Conservation (phyloP, 2,888 invertebrate species). For the Choristoneura rosaceana region DNA sequence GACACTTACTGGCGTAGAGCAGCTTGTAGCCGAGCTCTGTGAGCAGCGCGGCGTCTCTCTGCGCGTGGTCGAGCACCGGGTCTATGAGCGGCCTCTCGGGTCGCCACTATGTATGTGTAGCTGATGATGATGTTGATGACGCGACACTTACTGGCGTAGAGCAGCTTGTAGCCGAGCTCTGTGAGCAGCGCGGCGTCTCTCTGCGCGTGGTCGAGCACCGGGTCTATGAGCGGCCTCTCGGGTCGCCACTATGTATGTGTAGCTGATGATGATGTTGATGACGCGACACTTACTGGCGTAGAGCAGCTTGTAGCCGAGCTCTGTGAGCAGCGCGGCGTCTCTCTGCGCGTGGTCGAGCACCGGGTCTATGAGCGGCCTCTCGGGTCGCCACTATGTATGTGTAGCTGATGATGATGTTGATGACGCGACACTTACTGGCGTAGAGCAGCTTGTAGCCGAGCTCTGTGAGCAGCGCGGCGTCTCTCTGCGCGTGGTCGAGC, state of each 20-base stretch:
- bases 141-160: constrained; percentile 91
- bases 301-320: constrained; percentile 89
- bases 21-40: constrained; percentile 89
- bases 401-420: not conserved
- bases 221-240: constrained; percentile 97
- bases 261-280: constrained; percentile 88
- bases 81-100: constrained; percentile 96
- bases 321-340: constrained; percentile 90
- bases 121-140: constrained; percentile 86
- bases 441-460: constrained; percentile 90
- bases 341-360: too few relatives aligned
- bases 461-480: constrained; percentile 90
- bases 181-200: constrained; percentile 90
- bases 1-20: constrained; percentile 91
- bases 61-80: constrained; percentile 96
- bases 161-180: constrained; percentile 89
- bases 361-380: too few relatives aligned
- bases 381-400: too few relatives aligned
- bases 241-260: constrained; percentile 95
- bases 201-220: constrained; percentile 95
- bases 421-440: constrained; percentile 88
- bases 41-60: constrained; percentile 91
- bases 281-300: constrained; percentile 90
- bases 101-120: constrained; percentile 96
- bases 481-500: too few relatives aligned